Evolutionary conservation across 2,797 vertebrate genomes (phyloP).

Genomic region (Phataginus tricuspis): DNA sequence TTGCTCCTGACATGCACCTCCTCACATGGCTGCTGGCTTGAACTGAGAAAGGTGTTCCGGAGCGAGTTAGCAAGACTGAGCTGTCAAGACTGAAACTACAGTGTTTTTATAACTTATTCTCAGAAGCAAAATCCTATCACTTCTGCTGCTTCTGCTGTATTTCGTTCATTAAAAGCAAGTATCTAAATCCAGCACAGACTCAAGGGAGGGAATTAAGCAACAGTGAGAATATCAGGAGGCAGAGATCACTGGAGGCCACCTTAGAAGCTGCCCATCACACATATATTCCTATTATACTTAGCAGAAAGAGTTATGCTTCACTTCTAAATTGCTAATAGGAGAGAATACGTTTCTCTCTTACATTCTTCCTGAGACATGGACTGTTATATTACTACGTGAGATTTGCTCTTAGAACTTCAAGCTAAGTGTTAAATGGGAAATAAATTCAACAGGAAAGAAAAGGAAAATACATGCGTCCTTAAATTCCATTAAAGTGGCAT

Average conservation of each 20-base stretch:
- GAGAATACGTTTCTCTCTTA: background rate
- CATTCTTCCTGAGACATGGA: background rate
- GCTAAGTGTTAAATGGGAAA: background rate
- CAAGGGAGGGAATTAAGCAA: background rate
- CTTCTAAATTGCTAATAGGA: background rate
- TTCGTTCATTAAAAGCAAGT: background rate
- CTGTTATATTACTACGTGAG: background rate
- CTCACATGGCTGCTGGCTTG: background rate
- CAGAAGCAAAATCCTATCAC: background rate
- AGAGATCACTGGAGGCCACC: background rate
- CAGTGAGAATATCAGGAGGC: background rate
- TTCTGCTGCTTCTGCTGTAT: background rate
- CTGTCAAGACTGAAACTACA: background rate
- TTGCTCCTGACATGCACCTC: background rate
- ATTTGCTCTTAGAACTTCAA: background rate
- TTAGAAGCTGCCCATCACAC: background rate
- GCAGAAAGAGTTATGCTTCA: background rate
- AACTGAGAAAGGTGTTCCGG: background rate
- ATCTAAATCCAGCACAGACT: background rate
- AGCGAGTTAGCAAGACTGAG: background rate
- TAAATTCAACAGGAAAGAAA: background rate
- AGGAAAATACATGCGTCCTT: background rate
- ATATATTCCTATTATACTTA: background rate
- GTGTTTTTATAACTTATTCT: background rate
- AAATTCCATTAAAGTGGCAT: background rate